phyloP scores from a whole-genome alignment of 2,888 invertebrate species.

The Drosophila rellima region DNA sequence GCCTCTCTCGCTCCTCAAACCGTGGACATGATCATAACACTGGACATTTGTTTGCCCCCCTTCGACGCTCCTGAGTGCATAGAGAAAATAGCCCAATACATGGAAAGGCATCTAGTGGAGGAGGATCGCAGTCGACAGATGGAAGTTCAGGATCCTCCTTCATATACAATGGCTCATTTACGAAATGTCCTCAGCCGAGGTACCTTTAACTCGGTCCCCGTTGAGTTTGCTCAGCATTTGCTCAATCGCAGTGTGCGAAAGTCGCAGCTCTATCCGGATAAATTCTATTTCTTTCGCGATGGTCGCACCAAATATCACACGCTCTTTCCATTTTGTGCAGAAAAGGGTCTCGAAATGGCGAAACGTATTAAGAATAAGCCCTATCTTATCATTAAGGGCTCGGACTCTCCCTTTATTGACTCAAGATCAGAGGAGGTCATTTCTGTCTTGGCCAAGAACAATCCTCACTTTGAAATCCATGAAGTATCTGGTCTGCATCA shows the following conservation, averaged over 20 bases:
- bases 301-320: conserved; percentile 65
- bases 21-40: conserved; percentile 15
- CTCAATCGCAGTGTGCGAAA: conserved; percentile 87
- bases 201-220: conserved; percentile 87
- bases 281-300: conserved; percentile 86
- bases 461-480: conserved; percentile 88
- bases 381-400: conserved; percentile 88
- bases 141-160: conserved; percentile 86
- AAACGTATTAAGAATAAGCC: conserved; percentile 86
- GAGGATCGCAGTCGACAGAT: conserved; percentile 76
- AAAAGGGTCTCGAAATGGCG: conserved; percentile 87
- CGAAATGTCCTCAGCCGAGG: conserved; percentile 87
- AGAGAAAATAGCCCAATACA: background rate
- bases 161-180: conserved; percentile 88
- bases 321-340: conserved; percentile 51
- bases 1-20: conserved; percentile 86
- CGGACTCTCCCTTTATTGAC: conserved; percentile 86
- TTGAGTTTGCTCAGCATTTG: conserved; percentile 87
- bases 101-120: conserved; percentile 85
- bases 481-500: conserved; percentile 90
- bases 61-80: background rate
- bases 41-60: conserved; percentile 24
- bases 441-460: conserved; percentile 87
- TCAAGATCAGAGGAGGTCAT: conserved; percentile 86
- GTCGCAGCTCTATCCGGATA: conserved; percentile 87